Evolutionary conservation across 2,113 vertebrate species (phyloP).

Genomic region (Seriola dumerili): DNA sequence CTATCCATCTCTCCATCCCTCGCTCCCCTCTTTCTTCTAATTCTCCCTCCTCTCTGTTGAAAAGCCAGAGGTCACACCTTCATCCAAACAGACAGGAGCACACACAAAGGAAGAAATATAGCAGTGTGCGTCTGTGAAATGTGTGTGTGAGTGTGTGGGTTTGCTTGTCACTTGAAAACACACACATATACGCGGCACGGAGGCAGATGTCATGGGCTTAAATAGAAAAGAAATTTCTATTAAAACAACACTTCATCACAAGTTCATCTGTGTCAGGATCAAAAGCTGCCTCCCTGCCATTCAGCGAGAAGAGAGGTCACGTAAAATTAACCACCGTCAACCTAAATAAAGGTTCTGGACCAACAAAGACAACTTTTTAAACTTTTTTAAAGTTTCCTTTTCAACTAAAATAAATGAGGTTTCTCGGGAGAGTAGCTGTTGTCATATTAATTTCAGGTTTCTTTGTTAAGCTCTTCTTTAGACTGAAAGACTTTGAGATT

Average conservation of each 20-base stretch:
- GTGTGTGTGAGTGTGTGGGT: slow-evolving; percentile 6
- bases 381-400: slow-evolving; percentile 27
- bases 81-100: slow-evolving; percentile 62
- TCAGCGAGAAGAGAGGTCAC: slow-evolving; percentile 9
- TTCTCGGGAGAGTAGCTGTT: neutral
- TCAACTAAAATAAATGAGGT: slow-evolving; percentile 29
- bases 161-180: slow-evolving; percentile 19
- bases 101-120: slow-evolving; percentile 39
- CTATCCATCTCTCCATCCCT: slow-evolving; percentile 60
- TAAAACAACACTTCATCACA: slow-evolving; percentile 30
- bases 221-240: slow-evolving; percentile 34
- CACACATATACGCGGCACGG: neutral
- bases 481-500: neutral
- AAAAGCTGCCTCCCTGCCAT: slow-evolving; percentile 12
- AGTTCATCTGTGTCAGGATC: slow-evolving; percentile 36
- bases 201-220: slow-evolving; percentile 36
- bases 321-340: slow-evolving; percentile 34
- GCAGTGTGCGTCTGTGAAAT: neutral
- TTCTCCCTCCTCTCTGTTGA: slow-evolving; percentile 59
- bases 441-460: slow-evolving; percentile 18
- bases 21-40: slow-evolving; percentile 49
- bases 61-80: slow-evolving; percentile 78
- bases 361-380: slow-evolving; percentile 34
- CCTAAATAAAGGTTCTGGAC: slow-evolving; percentile 38
- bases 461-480: slow-evolving; percentile 1